A percentile compares a stretch with the other conserved stretches of the same genome.
phyloP scores from a whole-genome alignment of 2,888 invertebrate species.

The Scaptomyza polygonia region DNA sequence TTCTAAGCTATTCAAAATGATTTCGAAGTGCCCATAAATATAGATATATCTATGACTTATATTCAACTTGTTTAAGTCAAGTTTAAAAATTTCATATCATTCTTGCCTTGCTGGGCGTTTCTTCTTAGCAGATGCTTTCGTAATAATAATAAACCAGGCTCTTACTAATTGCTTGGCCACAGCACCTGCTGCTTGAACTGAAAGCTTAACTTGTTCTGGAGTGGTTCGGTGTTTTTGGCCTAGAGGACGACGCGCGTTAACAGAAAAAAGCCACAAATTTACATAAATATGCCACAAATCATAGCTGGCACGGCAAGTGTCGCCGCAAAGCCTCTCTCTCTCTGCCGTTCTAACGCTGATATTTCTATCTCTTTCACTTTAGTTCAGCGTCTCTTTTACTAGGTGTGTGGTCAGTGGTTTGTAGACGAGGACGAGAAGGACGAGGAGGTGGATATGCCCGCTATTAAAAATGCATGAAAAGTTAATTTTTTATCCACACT shows the following conservation, averaged over 20 bases:
- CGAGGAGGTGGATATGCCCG: not conserved
- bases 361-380: not conserved
- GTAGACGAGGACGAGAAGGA: conserved; percentile 22
- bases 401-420: conserved; percentile 53
- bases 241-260: conserved; percentile 40
- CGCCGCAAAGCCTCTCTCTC: conserved; percentile 32
- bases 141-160: conserved; percentile 48
- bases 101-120: not conserved
- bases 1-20: conserved; percentile 4
- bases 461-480: conserved; percentile 77
- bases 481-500: conserved; percentile 75
- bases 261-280: conserved; percentile 76
- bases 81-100: conserved; percentile 3
- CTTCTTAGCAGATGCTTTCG: conserved; percentile 31
- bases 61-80: conserved; percentile 3
- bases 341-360: not conserved
- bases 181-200: conserved; percentile 65
- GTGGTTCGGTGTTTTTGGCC: conserved; percentile 13
- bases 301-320: conserved; percentile 62
- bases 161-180: conserved; percentile 76
- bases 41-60: conserved; percentile 19
- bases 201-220: conserved; percentile 25
- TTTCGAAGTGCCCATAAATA: not conserved
- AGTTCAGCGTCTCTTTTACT: not conserved
- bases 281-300: conserved; percentile 82